phyloP scores from a whole-genome alignment of 2,888 invertebrate species.

The Aporophyla nigra region DNA sequence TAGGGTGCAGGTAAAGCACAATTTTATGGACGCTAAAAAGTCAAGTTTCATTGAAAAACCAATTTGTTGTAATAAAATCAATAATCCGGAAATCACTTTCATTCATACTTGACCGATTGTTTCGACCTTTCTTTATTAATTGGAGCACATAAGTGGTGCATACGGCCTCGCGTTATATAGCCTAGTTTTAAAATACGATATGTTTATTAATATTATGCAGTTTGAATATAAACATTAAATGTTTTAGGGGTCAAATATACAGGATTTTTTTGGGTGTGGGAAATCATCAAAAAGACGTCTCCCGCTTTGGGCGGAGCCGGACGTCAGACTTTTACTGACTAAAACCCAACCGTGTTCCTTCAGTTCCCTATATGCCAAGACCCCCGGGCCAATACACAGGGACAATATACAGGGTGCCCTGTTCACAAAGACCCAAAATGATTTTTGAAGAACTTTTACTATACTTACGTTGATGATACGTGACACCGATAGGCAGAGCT shows the following conservation, averaged over 20 bases:
- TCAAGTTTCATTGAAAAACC: slow-evolving; percentile 17
- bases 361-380: too few species aligned
- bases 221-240: slow-evolving; percentile 22
- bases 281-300: too few species aligned
- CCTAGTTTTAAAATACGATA: slow-evolving; percentile 14
- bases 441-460: not conserved
- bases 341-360: too few species aligned
- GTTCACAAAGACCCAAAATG: not conserved
- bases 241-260: not conserved
- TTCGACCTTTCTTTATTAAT: slow-evolving; percentile 46
- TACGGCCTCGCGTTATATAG: slow-evolving; percentile 33
- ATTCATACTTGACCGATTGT: slow-evolving; percentile 54
- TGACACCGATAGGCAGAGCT: not conserved
- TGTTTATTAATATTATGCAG: slow-evolving; percentile 1
- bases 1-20: not conserved
- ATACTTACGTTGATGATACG: not conserved
- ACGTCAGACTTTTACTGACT: too few species aligned
- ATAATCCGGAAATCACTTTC: slow-evolving; percentile 45
- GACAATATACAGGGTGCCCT: not conserved
- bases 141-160: slow-evolving; percentile 36
- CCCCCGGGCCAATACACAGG: too few species aligned
- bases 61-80: slow-evolving; percentile 32
- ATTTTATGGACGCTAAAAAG: not conserved
- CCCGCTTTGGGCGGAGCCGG: too few species aligned
- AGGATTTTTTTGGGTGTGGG: too few species aligned